Conservation (phyloP, 2,888 invertebrate species). For the Torymus tubicola region DNA sequence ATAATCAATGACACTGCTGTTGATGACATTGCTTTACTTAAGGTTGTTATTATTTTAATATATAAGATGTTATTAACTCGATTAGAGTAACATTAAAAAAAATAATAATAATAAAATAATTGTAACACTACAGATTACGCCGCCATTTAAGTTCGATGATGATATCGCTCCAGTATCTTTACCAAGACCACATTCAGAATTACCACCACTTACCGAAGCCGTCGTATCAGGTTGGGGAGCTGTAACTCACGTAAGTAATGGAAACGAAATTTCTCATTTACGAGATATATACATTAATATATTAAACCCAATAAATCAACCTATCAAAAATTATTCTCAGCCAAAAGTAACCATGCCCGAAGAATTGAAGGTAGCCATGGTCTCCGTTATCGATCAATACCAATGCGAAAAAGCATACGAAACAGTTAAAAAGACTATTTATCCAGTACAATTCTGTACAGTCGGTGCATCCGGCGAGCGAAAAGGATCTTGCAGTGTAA, state of each 20-base stretch:
- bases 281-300: too few relatives aligned
- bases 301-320: too few relatives aligned
- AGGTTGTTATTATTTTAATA: slow-evolving; percentile 2
- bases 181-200: not conserved
- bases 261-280: slow-evolving; percentile 12
- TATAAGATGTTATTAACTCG: too few relatives aligned
- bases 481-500: too few relatives aligned
- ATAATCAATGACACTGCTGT: not conserved
- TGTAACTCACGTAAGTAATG: slow-evolving; percentile 12
- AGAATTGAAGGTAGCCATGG: too few relatives aligned
- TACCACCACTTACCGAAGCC: not conserved
- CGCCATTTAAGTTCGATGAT: not conserved
- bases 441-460: slow-evolving; percentile 21
- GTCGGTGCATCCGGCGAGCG: not conserved
- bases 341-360: too few relatives aligned
- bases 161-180: not conserved
- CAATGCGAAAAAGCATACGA: too few relatives aligned
- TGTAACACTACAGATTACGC: not conserved
- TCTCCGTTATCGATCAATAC: too few relatives aligned
- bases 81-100: too few relatives aligned
- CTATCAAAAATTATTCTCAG: too few relatives aligned
- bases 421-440: not conserved
- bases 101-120: too few relatives aligned
- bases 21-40: not conserved
- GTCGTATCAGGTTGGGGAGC: not conserved